These are phyloP conservation scores for Microplitis demolitor DNA, from an alignment of 1,140 invertebrate species.

Conservation along the genomic window DNA sequence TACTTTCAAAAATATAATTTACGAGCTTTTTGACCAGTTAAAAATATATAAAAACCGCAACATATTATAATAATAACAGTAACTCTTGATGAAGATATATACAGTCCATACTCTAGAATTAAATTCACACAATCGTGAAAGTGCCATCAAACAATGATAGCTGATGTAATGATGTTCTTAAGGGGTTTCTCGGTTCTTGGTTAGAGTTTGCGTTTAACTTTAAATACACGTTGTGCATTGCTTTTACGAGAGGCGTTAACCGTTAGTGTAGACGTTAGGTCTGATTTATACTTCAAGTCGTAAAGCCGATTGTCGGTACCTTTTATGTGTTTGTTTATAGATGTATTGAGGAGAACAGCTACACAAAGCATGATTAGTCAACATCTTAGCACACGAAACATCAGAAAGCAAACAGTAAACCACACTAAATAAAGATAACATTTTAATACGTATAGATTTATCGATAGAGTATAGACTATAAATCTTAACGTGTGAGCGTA, in stretches of 20 bases:
- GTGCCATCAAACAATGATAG: background rate
- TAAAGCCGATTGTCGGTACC: slow-evolving; percentile 4
- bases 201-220: background rate
- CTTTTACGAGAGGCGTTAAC: slow-evolving; percentile 17
- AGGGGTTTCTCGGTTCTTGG: no score
- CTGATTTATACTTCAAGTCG: slow-evolving; percentile 13
- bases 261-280: background rate
- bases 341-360: background rate
- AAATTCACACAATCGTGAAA: slow-evolving; percentile 5
- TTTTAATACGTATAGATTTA: no score
- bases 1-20: no score
- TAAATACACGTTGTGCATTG: slow-evolving; percentile 14
- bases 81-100: background rate
- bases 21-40: no score
- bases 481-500: no score
- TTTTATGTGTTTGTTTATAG: slow-evolving; percentile 3
- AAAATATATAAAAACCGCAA: no score
- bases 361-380: background rate
- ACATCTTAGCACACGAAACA: background rate
- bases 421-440: no score
- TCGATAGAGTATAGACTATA: no score
- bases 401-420: background rate
- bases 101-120: background rate
- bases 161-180: no score
- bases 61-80: background rate